Conservation (phyloP, 2,888 invertebrate genomes). For the Pinctada fucata region DNA sequence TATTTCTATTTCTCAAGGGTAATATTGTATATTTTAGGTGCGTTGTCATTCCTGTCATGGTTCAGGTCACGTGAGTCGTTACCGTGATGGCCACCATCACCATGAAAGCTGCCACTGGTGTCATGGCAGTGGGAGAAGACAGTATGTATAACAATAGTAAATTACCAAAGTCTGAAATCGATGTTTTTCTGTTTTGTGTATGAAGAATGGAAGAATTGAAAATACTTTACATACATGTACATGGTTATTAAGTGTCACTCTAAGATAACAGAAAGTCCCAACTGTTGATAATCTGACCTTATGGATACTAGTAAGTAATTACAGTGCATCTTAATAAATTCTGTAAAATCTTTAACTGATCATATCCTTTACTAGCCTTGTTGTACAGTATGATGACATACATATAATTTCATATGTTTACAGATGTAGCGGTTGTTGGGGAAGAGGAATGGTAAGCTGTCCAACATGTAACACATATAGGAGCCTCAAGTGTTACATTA, state of each 20-base stretch:
- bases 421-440: conserved; percentile 70
- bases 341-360: no score
- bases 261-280: no score
- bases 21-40: conserved; percentile 39
- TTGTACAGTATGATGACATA: no score
- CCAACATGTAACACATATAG: conserved; percentile 67
- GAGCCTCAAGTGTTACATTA: conserved; percentile 72
- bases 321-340: no score
- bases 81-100: conserved; percentile 53
- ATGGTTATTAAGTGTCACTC: neutral
- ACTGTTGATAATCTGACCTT: no score
- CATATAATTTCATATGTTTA: conserved; percentile 10
- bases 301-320: no score
- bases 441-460: conserved; percentile 71
- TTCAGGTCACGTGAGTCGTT: conserved; percentile 48
- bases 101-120: conserved; percentile 76
- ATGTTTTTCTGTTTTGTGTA: neutral
- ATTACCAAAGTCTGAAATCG: neutral
- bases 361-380: no score
- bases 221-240: no score
- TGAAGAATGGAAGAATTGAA: no score
- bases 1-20: no score
- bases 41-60: conserved; percentile 55
- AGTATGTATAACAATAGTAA: conserved; percentile 42
- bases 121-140: conserved; percentile 77